Conservation (phyloP, 2,797 vertebrate species). For the Crocidura indochinensis region DNA sequence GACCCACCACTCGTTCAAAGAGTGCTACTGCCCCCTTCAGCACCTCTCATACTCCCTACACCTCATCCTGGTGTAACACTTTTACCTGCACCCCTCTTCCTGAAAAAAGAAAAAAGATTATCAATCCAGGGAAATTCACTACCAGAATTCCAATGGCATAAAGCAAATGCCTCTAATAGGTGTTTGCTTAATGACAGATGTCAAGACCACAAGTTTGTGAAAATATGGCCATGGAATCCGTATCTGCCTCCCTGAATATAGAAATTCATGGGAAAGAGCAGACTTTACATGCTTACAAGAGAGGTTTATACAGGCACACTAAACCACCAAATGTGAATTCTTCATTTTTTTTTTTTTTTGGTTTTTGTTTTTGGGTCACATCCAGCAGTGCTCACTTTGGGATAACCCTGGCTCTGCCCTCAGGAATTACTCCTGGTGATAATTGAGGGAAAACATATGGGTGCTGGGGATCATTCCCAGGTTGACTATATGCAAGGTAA, state of each 20-base stretch:
- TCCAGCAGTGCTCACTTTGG: too few species aligned
- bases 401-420: too few species aligned
- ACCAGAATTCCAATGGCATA: background rate
- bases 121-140: background rate
- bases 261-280: background rate
- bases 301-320: background rate
- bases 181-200: background rate
- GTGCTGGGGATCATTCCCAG: too few species aligned
- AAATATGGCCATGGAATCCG: background rate
- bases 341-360: too few species aligned
- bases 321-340: background rate
- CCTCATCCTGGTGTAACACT: too few species aligned
- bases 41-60: background rate
- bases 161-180: background rate
- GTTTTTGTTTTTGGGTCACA: too few species aligned
- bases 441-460: too few species aligned
- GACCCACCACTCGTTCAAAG: background rate
- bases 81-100: background rate
- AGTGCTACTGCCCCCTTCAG: background rate
- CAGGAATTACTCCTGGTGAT: too few species aligned
- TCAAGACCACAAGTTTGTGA: background rate
- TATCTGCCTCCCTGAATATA: background rate
- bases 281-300: background rate
- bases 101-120: slow-evolving; percentile 8
- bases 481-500: too few species aligned